These are phyloP conservation scores for Heteropelma amictum DNA, from an alignment of 2,888 invertebrate species.

Conservation along the genomic window DNA sequence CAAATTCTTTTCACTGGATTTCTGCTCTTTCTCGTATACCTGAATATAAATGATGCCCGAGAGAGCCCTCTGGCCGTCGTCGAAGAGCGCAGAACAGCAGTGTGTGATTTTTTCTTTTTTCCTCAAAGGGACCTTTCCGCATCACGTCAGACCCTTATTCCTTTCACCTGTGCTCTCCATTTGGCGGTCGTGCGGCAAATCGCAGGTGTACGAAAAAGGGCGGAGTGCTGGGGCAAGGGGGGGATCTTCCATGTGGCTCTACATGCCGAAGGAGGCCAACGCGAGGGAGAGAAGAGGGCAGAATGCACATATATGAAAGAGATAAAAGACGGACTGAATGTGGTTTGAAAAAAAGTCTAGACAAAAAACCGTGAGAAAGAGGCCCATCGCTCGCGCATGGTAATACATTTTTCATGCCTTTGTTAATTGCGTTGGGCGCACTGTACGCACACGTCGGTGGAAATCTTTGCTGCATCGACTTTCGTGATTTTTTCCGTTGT, in stretches of 20 bases:
- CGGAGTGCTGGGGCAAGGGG: no score
- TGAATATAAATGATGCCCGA: constrained; percentile 43
- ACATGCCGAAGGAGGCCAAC: no score
- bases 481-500: no score
- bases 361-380: neutral
- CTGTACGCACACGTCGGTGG: no score
- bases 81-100: constrained; percentile 4
- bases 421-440: no score
- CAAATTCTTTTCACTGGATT: constrained; percentile 44
- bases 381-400: neutral
- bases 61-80: constrained; percentile 20
- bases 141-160: neutral
- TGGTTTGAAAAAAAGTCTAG: neutral
- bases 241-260: no score
- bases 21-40: constrained; percentile 23
- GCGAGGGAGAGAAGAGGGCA: no score
- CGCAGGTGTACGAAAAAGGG: neutral
- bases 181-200: neutral
- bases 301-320: neutral
- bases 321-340: neutral
- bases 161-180: neutral
- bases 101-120: neutral
- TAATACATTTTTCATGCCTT: no score
- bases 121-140: neutral
- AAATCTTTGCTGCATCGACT: no score